These are phyloP conservation scores for Anguilla obscura DNA, from an alignment of 2,797 vertebrate genomes.

Conservation along the genomic window DNA sequence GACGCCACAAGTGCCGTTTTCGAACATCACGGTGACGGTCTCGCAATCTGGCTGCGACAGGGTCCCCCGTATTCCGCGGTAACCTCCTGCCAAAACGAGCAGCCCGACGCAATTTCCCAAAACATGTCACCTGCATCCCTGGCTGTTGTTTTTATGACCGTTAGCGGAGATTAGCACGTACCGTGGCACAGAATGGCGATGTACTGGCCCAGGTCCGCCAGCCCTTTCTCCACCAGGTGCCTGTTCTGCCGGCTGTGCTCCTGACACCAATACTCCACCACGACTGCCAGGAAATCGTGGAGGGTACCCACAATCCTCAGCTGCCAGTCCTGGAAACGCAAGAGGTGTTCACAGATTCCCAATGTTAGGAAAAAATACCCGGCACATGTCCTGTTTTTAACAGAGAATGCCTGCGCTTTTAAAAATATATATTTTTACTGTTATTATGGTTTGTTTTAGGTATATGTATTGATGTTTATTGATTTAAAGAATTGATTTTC, in stretches of 20 bases:
- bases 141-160: background rate
- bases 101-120: background rate
- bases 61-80: background rate
- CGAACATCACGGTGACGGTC: background rate
- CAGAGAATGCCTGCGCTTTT: too few relatives aligned
- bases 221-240: slow-evolving; percentile 74
- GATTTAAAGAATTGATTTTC: too few relatives aligned
- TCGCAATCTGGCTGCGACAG: background rate
- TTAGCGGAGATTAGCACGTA: slow-evolving; percentile 55
- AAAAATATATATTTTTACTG: too few relatives aligned
- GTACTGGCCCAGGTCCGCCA: slow-evolving; percentile 79
- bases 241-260: slow-evolving; percentile 80
- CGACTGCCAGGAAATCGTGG: slow-evolving; percentile 79
- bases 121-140: background rate
- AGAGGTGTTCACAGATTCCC: background rate
- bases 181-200: slow-evolving; percentile 82
- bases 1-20: background rate
- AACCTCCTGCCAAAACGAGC: background rate
- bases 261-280: slow-evolving; percentile 89
- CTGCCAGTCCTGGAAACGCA: slow-evolving; percentile 64
- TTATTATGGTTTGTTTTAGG: too few relatives aligned
- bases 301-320: slow-evolving; percentile 72
- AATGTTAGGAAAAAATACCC: too few relatives aligned
- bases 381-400: too few relatives aligned
- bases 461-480: too few relatives aligned